Evolutionary conservation across 2,113 vertebrate genomes (phyloP).

Genomic region (Poecilia latipinna): DNA sequence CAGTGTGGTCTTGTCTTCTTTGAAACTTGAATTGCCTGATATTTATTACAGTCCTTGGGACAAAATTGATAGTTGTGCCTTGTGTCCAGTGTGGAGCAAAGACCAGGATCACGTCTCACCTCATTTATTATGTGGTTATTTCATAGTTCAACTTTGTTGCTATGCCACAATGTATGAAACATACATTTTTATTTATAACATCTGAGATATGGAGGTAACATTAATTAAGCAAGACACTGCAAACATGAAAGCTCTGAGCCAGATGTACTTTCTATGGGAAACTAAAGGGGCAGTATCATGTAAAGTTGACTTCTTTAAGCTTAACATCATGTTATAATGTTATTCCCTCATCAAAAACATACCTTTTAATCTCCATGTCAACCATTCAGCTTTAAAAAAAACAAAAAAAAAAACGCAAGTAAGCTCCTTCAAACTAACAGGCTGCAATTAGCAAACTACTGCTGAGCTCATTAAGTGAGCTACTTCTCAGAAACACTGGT

Average conservation of each 20-base stretch:
- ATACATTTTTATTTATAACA: neutral
- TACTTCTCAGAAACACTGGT: too few species aligned
- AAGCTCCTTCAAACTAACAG: too few species aligned
- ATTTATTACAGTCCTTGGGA: neutral
- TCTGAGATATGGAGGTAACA: neutral
- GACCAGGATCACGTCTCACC: constrained; percentile 6
- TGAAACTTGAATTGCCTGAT: neutral
- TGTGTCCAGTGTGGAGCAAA: constrained; percentile 29
- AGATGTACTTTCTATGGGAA: neutral
- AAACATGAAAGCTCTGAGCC: neutral
- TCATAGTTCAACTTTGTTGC: constrained; percentile 12
- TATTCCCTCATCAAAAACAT: too few species aligned
- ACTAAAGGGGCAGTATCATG: neutral
- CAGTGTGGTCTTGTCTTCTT: neutral
- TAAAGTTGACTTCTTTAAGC: too few species aligned
- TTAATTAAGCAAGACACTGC: neutral
- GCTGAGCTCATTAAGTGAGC: too few species aligned
- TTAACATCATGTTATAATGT: too few species aligned
- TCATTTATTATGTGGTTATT: neutral
- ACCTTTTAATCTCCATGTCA: too few species aligned
- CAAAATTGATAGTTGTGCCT: constrained; percentile 41
- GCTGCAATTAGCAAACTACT: too few species aligned
- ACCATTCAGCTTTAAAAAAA: too few species aligned
- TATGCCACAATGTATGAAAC: constrained; percentile 28
- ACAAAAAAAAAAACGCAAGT: too few species aligned